phyloP scores from a whole-genome alignment of 2,797 vertebrate species.

The Poecile montanus region DNA sequence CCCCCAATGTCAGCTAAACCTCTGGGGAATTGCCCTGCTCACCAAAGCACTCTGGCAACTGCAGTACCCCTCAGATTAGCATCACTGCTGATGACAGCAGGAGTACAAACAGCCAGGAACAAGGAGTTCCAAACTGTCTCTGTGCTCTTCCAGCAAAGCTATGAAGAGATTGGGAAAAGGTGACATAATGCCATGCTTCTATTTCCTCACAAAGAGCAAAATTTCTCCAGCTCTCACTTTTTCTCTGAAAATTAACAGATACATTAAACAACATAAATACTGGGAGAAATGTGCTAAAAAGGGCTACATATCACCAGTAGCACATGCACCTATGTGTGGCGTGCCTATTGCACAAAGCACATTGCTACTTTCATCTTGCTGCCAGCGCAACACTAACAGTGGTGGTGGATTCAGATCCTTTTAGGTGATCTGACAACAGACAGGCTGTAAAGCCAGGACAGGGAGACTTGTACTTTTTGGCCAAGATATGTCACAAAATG shows the following conservation, averaged over 20 bases:
- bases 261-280: not conserved
- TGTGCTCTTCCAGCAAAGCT: not conserved
- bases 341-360: not conserved
- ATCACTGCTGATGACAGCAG: not conserved
- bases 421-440: not conserved
- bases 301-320: not conserved
- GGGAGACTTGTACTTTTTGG: not conserved
- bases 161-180: not conserved
- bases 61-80: not conserved
- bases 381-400: not conserved
- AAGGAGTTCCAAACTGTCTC: not conserved
- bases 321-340: not conserved
- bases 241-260: not conserved
- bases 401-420: not conserved
- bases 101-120: not conserved
- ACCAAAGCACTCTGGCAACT: not conserved
- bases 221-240: not conserved
- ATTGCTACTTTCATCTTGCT: not conserved
- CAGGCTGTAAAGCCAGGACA: not conserved
- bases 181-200: not conserved
- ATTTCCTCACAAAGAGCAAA: not conserved
- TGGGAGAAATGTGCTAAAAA: not conserved
- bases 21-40: not conserved
- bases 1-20: not conserved
- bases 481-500: not conserved